Percentiles rank a stretch among this genome's conserved stretches.
These are phyloP conservation scores for Oxyura jamaicensis DNA, from an alignment of 2,113 vertebrate species.

Conservation along the genomic window DNA sequence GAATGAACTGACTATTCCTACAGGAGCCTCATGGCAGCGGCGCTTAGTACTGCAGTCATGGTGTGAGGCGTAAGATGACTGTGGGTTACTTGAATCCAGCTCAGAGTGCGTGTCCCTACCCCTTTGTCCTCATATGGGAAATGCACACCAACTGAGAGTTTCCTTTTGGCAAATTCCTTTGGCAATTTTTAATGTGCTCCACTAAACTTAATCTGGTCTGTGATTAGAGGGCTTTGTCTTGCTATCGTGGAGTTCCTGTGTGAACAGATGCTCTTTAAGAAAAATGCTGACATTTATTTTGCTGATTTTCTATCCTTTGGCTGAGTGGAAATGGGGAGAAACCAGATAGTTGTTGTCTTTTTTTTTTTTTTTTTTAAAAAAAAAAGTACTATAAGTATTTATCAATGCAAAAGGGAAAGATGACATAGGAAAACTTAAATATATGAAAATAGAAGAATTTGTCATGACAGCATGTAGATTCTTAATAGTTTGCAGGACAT, in stretches of 20 bases:
- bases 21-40: not conserved
- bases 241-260: constrained; percentile 7
- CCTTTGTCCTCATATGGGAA: not conserved
- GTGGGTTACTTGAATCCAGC: not conserved
- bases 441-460: not conserved
- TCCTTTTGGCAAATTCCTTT: not conserved
- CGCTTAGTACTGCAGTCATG: fast-evolving
- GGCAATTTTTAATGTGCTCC: not conserved
- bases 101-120: not conserved
- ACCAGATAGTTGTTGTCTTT: not conserved
- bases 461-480: not conserved
- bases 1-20: not conserved
- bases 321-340: constrained; percentile 22
- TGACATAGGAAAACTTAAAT: not conserved
- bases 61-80: not conserved
- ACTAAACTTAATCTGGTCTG: constrained; percentile 1
- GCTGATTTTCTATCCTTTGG: constrained; percentile 45
- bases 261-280: constrained; percentile 31
- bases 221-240: constrained; percentile 34
- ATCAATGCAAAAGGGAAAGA: constrained; percentile 10
- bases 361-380: not conserved
- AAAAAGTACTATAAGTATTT: constrained; percentile 1
- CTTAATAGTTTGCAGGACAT: not conserved
- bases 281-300: constrained; percentile 48
- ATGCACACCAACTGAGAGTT: not conserved